Evolutionary conservation across 2,113 vertebrate genomes (phyloP).

Genomic region (Corythornis cristatus): DNA sequence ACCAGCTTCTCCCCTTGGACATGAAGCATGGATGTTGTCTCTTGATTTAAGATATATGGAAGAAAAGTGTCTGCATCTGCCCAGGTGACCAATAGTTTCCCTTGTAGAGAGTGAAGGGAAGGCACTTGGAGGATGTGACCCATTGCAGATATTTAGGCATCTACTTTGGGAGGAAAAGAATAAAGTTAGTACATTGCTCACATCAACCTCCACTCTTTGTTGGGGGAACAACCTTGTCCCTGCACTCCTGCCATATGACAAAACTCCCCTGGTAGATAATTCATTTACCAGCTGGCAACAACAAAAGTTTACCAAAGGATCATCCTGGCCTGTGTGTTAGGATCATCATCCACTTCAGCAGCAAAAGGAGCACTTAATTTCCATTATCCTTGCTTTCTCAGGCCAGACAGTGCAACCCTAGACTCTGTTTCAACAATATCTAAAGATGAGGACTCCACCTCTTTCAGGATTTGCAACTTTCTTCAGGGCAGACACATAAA

Average conservation of each 20-base stretch:
- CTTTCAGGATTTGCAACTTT: background rate
- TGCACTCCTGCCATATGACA: fast-evolving
- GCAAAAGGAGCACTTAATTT: background rate
- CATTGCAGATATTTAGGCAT: background rate
- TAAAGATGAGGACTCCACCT: background rate
- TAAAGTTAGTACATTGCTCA: background rate
- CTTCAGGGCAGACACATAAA: background rate
- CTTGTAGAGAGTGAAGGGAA: background rate
- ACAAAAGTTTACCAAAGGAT: background rate
- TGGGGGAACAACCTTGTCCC: background rate
- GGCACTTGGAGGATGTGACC: background rate
- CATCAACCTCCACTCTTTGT: background rate
- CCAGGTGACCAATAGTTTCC: background rate
- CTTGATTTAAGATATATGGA: background rate
- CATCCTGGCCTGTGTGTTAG: background rate
- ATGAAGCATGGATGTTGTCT: background rate
- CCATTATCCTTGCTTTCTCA: background rate
- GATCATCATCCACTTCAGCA: background rate
- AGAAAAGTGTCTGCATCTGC: background rate
- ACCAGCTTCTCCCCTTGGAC: background rate
- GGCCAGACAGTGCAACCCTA: background rate
- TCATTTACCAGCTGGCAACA: background rate
- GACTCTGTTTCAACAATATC: background rate
- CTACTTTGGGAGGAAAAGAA: background rate
- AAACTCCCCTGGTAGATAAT: background rate